A percentile compares a stretch with the other conserved stretches of the same genome.
Conservation (phyloP, 2,113 vertebrate genomes). For the Plecotus auritus region DNA sequence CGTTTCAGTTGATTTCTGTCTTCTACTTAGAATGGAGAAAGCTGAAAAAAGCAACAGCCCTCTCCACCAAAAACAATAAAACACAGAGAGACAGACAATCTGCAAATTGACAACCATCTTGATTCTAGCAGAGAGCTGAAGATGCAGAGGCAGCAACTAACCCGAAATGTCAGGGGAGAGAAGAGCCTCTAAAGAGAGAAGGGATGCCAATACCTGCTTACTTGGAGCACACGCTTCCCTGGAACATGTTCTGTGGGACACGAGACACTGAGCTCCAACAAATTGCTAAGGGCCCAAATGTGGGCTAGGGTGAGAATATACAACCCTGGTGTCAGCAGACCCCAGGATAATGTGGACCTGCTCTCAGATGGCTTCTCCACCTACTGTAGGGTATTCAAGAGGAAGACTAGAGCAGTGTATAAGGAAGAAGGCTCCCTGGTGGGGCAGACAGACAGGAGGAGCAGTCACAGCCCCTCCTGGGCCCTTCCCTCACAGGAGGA, state of each 20-base stretch:
- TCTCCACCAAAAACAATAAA: neutral
- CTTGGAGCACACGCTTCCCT: neutral
- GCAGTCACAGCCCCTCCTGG: fast-evolving
- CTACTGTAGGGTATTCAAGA: fast-evolving
- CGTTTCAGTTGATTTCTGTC: neutral
- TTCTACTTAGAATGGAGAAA: neutral
- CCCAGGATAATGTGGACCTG: too few relatives aligned
- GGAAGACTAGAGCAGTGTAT: neutral
- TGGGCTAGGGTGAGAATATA: neutral
- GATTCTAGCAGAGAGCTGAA: neutral
- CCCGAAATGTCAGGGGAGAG: neutral
- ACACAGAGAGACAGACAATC: neutral
- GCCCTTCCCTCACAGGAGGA: neutral
- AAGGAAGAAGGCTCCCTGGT: neutral
- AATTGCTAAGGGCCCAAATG: neutral
- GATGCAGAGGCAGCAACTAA: neutral
- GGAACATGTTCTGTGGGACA: neutral
- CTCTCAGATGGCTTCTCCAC: neutral
- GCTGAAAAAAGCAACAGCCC: neutral
- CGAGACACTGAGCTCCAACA: neutral
- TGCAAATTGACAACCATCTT: neutral
- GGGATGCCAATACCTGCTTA: neutral
- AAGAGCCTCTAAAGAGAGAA: neutral
- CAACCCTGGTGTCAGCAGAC: neutral
- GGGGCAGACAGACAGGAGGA: neutral